Evolutionary conservation across 2,797 vertebrate genomes (phyloP).

Genomic region (Hemitrygon akajei): DNA sequence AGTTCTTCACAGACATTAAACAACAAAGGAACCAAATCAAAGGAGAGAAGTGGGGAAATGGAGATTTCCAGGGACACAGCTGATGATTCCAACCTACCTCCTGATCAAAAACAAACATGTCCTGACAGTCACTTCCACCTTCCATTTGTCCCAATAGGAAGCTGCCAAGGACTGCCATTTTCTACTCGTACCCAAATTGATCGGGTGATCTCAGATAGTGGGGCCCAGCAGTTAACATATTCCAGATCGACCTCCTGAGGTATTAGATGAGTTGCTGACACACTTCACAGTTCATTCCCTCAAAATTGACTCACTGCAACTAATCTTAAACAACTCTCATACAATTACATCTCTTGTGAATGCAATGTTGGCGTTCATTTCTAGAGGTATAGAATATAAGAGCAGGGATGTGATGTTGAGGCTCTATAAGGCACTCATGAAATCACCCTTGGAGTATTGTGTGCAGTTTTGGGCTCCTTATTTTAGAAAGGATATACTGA

Average conservation of each 20-base stretch:
- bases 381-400: no score
- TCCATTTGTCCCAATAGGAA: neutral
- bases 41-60: neutral
- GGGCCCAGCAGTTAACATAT: neutral
- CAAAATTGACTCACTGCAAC: neutral
- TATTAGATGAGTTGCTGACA: neutral
- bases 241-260: neutral
- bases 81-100: neutral
- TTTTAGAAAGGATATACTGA: no score
- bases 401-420: no score
- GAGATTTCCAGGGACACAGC: neutral
- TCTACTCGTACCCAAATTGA: neutral
- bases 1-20: neutral
- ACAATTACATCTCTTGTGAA: no score
- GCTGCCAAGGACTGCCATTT: neutral
- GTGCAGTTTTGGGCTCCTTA: no score
- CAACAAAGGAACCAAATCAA: neutral
- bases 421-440: no score
- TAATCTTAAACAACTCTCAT: neutral
- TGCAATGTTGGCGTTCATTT: no score
- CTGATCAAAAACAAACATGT: neutral
- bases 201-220: neutral
- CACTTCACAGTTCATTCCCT: neutral
- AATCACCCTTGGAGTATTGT: no score
- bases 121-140: neutral